A percentile compares a stretch with the other conserved stretches of the same genome.
These are phyloP conservation scores for Eupithecia tripunctaria DNA, from an alignment of 2,888 invertebrate species.

Conservation along the genomic window DNA sequence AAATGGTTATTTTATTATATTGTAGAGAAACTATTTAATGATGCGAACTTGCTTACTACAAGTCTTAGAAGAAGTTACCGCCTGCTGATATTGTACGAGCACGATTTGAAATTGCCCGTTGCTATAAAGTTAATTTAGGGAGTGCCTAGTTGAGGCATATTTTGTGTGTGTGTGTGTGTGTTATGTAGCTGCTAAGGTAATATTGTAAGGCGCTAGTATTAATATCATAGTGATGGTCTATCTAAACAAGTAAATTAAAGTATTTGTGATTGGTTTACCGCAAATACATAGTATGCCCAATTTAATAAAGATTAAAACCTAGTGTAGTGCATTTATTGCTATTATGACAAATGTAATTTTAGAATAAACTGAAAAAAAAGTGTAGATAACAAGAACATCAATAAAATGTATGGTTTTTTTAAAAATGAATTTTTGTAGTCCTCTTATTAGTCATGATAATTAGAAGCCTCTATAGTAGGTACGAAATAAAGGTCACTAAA, in stretches of 20 bases:
- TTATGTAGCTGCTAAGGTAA: conserved; percentile 14
- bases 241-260: conserved; percentile 53
- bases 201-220: conserved; percentile 19
- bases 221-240: conserved; percentile 25
- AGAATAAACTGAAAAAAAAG: background rate
- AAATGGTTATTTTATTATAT: conserved; percentile 26
- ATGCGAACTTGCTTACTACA: background rate
- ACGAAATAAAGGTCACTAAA: background rate
- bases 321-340: conserved; percentile 3
- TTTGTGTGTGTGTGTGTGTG: background rate
- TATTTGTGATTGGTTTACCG: conserved; percentile 45
- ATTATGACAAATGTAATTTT: background rate
- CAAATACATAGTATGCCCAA: conserved; percentile 55
- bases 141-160: background rate
- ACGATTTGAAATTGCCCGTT: background rate
- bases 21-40: background rate
- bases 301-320: conserved; percentile 47
- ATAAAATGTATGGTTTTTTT: background rate
- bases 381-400: background rate
- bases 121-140: conserved; percentile 1
- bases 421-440: background rate
- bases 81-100: background rate
- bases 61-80: background rate
- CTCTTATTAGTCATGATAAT: too few species aligned
- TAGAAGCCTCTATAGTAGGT: too few species aligned